Percentiles rank a stretch among this genome's conserved stretches.
Evolutionary conservation across 2,113 vertebrate genomes (phyloP).

Genomic region (Phrynocephalus versicolor): DNA sequence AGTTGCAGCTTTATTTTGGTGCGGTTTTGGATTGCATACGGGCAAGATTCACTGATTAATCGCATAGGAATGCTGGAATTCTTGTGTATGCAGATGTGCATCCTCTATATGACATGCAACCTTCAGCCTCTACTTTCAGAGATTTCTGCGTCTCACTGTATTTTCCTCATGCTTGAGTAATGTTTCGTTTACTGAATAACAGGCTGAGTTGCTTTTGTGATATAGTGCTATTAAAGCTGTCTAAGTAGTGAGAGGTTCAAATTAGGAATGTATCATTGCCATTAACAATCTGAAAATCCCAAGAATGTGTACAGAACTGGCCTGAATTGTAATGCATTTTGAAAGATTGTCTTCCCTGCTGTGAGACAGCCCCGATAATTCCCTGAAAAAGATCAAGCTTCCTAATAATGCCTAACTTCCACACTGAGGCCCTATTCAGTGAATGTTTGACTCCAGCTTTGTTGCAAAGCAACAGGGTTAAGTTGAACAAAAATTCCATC

Average conservation of each 20-base stretch:
- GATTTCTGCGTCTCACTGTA: too few species aligned
- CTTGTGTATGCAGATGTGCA: too few species aligned
- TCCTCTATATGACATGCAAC: too few species aligned
- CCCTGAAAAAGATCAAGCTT: constrained; percentile 70
- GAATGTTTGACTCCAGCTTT: constrained; percentile 74
- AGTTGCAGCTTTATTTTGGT: too few species aligned
- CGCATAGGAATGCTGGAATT: too few species aligned
- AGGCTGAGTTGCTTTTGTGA: neutral
- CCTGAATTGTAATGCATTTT: constrained; percentile 62
- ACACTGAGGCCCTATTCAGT: constrained; percentile 70
- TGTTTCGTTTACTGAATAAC: too few species aligned
- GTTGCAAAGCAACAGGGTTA: constrained; percentile 87
- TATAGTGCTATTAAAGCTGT: neutral
- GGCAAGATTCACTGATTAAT: too few species aligned
- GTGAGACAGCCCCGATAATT: constrained; percentile 77
- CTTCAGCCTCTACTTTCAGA: too few species aligned
- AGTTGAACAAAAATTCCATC: constrained; percentile 82
- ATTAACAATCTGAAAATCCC: constrained; percentile 32
- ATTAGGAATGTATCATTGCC: neutral
- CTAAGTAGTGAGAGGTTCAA: neutral
- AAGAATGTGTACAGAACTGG: neutral
- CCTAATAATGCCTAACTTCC: constrained; percentile 66
- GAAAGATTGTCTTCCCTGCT: constrained; percentile 59
- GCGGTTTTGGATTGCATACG: neutral
- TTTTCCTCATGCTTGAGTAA: too few species aligned